Percentiles rank a stretch among this genome's conserved stretches.
Conservation (phyloP, 35 echinoderm and acorn worm genomes). For the Chiridota heheva region DNA sequence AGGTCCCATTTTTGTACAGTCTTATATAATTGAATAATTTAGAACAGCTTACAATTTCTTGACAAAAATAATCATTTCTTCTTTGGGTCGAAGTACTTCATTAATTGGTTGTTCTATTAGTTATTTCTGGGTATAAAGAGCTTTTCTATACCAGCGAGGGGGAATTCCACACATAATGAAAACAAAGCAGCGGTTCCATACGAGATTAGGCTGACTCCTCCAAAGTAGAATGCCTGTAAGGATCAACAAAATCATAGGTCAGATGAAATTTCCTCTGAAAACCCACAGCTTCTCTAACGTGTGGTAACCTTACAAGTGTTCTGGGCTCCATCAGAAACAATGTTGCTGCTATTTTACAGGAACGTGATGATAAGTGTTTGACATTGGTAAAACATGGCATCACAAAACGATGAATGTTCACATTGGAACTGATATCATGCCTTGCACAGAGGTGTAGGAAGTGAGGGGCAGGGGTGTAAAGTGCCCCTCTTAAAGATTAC, state of each 20-base stretch:
- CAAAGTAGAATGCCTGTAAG: conserved; percentile 52
- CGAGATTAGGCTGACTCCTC: conserved; percentile 36
- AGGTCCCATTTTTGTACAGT: too few relatives aligned
- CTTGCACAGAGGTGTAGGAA: too few relatives aligned
- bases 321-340: neutral
- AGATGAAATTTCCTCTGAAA: too few relatives aligned
- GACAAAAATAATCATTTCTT: too few relatives aligned
- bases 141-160: conserved; percentile 66
- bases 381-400: neutral
- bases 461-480: too few relatives aligned
- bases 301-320: neutral
- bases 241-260: too few relatives aligned
- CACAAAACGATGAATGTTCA: neutral
- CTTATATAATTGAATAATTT: too few relatives aligned
- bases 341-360: neutral
- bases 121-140: conserved; percentile 51
- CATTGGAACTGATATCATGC: too few relatives aligned
- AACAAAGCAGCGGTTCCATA: conserved; percentile 53
- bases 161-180: conserved; percentile 58
- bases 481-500: too few relatives aligned
- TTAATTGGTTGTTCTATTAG: too few relatives aligned
- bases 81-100: too few relatives aligned
- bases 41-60: too few relatives aligned
- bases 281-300: neutral
- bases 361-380: neutral